Conservation (phyloP, 2,888 invertebrate species). For the Limnephilus rhombicus region DNA sequence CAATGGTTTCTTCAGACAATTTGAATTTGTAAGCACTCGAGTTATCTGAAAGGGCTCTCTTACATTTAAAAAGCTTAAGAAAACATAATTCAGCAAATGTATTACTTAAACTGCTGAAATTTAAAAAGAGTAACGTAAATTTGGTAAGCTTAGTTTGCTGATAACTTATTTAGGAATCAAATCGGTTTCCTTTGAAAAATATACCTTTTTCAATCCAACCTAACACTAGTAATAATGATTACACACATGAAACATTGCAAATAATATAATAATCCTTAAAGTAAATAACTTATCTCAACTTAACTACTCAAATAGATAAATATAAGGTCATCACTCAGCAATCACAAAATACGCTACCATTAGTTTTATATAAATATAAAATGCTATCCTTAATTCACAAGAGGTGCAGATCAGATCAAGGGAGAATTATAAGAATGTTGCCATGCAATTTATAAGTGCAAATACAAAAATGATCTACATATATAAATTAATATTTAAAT, state of each 20-base stretch:
- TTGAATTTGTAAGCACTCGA: conserved; percentile 16
- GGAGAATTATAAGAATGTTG: neutral
- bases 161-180: neutral
- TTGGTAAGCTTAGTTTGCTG: conserved; percentile 25
- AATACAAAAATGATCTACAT: neutral
- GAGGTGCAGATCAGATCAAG: neutral
- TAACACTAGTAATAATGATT: neutral
- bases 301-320: neutral
- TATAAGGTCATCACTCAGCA: conserved; percentile 23
- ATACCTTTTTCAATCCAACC: conserved; percentile 15
- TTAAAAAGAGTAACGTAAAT: conserved; percentile 17
- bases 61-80: conserved; percentile 11
- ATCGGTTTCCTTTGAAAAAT: conserved; percentile 19
- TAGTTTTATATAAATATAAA: conserved; percentile 25
- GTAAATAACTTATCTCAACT: conserved; percentile 36
- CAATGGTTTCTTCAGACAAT: conserved; percentile 22
- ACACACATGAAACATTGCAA: conserved; percentile 8
- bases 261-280: conserved; percentile 31
- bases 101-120: neutral
- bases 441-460: neutral
- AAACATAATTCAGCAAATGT: conserved; percentile 3
- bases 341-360: conserved; percentile 10
- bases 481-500: neutral
- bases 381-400: conserved; percentile 20
- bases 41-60: neutral